A percentile compares a stretch with the other conserved stretches of the same genome.
These are phyloP conservation scores for Cybosia mesomella DNA, from an alignment of 2,888 invertebrate species.

Conservation along the genomic window DNA sequence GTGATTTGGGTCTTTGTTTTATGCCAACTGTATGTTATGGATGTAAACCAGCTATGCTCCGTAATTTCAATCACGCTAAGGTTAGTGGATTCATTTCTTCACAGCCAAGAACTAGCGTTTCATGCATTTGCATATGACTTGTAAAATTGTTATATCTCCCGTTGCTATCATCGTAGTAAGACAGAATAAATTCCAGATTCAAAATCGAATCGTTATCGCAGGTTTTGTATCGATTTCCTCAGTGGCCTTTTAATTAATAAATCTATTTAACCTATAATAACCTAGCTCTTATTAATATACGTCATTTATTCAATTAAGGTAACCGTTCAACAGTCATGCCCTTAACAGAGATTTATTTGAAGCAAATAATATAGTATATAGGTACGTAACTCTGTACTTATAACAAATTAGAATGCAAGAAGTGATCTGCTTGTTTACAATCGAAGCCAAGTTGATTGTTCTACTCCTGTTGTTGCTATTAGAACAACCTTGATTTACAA, in stretches of 20 bases:
- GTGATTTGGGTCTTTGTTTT: not conserved
- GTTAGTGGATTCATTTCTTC: not conserved
- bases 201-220: too few relatives aligned
- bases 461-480: conserved; percentile 14
- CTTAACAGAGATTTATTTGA: conserved; percentile 38
- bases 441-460: conserved; percentile 16
- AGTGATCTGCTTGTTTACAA: conserved; percentile 16
- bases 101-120: not conserved
- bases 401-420: conserved; percentile 20
- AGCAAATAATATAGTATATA: conserved; percentile 40
- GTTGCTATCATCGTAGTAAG: too few relatives aligned
- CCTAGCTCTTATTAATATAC: too few relatives aligned
- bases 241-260: too few relatives aligned
- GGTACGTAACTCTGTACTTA: not conserved
- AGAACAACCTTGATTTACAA: conserved; percentile 5
- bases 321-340: not conserved
- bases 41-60: not conserved
- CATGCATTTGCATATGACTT: not conserved
- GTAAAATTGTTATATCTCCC: not conserved
- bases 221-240: too few relatives aligned
- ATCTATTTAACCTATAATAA: not conserved
- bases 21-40: not conserved
- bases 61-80: not conserved
- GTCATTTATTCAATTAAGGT: not conserved
- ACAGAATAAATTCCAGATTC: too few relatives aligned